Percentiles rank a stretch among this genome's conserved stretches.
phyloP scores from a whole-genome alignment of 2,113 vertebrate species.

The Planiliza haematocheilus region DNA sequence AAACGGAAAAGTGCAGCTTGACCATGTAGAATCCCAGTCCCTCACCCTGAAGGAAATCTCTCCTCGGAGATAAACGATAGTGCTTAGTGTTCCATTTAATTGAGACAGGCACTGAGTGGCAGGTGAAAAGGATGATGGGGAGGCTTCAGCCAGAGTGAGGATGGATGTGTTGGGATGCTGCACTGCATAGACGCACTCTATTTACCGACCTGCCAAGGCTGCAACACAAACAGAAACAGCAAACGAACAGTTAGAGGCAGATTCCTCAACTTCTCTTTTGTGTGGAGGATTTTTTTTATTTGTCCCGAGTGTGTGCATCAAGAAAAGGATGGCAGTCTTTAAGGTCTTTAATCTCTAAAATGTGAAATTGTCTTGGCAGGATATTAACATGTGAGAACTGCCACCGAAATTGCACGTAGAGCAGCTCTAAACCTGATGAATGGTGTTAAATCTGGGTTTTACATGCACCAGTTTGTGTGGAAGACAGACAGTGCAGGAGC shows the following conservation, averaged over 20 bases:
- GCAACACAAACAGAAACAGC: conserved; percentile 12
- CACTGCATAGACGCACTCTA: conserved; percentile 41
- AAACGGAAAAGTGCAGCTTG: neutral
- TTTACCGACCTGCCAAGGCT: conserved; percentile 44
- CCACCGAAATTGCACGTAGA: neutral
- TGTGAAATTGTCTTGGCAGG: neutral
- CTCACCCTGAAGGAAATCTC: conserved; percentile 28
- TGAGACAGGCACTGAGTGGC: conserved; percentile 64
- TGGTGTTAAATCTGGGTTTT: conserved; percentile 12
- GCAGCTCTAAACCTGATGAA: neutral
- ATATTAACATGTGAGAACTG: neutral
- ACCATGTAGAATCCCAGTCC: too few species aligned
- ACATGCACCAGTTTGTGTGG: neutral
- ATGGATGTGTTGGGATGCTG: conserved; percentile 14
- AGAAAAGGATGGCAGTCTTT: neutral
- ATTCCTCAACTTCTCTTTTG: conserved; percentile 1
- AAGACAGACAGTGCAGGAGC: neutral
- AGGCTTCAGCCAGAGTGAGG: conserved; percentile 26
- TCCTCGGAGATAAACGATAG: conserved; percentile 12
- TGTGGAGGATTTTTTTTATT: neutral
- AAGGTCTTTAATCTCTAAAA: neutral
- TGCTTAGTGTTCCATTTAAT: conserved; percentile 65
- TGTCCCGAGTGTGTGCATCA: accelerated
- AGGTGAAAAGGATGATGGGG: conserved; percentile 57
- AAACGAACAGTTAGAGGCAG: conserved; percentile 5